Evolutionary conservation across 2,888 invertebrate species (phyloP), one percentile per base, ranked within the genome.

Genomic region (Sinodicranocentrus sp.): DNA sequence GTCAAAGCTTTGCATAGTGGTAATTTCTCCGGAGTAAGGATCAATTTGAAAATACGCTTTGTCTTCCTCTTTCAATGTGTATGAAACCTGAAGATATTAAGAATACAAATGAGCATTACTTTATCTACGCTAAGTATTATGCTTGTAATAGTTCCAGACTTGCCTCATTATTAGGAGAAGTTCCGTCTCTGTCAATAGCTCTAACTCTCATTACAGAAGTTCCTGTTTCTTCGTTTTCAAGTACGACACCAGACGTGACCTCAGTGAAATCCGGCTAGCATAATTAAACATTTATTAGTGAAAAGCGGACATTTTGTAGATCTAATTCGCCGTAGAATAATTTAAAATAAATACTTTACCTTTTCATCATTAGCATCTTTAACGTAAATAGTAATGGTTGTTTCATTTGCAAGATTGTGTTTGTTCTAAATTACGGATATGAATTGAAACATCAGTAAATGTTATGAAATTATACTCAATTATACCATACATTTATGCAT

Each of bases 321-420:
- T 43, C 43, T 43, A 10, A 13, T 43, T 43, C 43, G 13, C 15
- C 19, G 6, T 8, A 19, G n/a, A 33, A 17, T 17, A 52, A 48
- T 48, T 10, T 3, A 10, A 15, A 48, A 48, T 15, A 48, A 48
- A 13, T 15, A 48, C 48, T 44, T 67, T 44, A 85, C 85, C 82
- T 95, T 95, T 89, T 97, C 97, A 90, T 98, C 98, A 90, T 98
- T 98, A 0, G 96, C 96, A 90, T 98, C 97, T 89, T 94, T 92
- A 0, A 98, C 93, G 90, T 94, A 93, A 39, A 98, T 94, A 89
- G 94, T 94, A 70, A 97, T 93, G 75, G 94, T 93, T 15, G 94
- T 95, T 91, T 96, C 95, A 1, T 95, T 94, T 1, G 95, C 95
- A 90, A 97, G 91, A 89, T 94, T 94, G 89, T 94, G 94, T 89